These are phyloP conservation scores for Ptychochromis oligacanthus DNA, from an alignment of 2,113 vertebrate genomes.

Conservation along the genomic window DNA sequence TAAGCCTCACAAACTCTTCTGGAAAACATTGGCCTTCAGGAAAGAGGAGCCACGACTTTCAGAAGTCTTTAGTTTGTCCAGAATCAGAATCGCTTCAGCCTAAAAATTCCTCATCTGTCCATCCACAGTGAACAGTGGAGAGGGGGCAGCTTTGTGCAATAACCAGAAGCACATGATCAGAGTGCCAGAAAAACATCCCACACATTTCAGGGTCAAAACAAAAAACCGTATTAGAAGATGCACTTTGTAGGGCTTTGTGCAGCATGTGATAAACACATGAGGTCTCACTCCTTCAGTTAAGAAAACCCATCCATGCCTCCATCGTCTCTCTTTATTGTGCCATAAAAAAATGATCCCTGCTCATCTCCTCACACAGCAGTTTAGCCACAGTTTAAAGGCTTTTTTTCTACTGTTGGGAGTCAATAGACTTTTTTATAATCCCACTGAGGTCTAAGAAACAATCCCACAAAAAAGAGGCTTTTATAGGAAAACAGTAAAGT, in stretches of 20 bases:
- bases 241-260: background rate
- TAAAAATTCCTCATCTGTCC: background rate
- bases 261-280: conserved; percentile 43
- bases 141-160: background rate
- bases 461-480: background rate
- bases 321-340: background rate
- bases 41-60: background rate
- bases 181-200: background rate
- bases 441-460: conserved; percentile 1
- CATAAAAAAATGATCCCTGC: background rate
- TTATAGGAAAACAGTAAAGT: conserved; percentile 30
- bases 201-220: background rate
- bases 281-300: background rate
- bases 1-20: too few species aligned
- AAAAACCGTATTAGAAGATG: background rate
- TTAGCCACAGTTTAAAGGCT: background rate
- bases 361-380: background rate
- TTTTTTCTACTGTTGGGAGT: conserved; percentile 22
- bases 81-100: background rate
- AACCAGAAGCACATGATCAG: background rate
- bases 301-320: background rate
- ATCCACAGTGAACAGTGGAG: background rate
- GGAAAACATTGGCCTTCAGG: background rate
- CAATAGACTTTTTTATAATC: conserved; percentile 29
- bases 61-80: background rate